These are phyloP conservation scores for Melanostigma gelatinosum DNA, from an alignment of 2,113 vertebrate genomes.

Conservation along the genomic window DNA sequence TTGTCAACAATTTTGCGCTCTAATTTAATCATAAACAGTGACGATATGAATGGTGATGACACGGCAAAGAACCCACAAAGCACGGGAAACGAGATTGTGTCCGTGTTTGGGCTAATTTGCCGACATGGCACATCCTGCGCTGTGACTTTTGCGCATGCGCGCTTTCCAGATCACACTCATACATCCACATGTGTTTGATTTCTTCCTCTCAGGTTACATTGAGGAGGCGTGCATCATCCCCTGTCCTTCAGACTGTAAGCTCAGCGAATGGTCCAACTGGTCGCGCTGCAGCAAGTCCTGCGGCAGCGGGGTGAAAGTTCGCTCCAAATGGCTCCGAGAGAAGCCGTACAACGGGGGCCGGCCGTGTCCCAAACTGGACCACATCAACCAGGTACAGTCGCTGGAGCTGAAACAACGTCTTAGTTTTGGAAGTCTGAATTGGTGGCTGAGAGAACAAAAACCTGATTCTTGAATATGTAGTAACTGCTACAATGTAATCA, in stretches of 20 bases:
- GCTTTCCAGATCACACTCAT: neutral
- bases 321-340: constrained; percentile 97
- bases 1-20: no score
- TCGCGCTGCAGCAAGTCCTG: constrained; percentile 98
- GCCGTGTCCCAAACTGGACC: constrained; percentile 97
- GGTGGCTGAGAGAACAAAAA: constrained; percentile 18
- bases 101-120: no score
- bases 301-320: constrained; percentile 97
- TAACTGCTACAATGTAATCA: constrained; percentile 32
- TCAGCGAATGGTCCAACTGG: constrained; percentile 99
- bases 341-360: constrained; percentile 97
- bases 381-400: constrained; percentile 91
- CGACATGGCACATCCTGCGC: neutral
- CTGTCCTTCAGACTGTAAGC: constrained; percentile 97
- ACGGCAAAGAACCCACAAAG: no score
- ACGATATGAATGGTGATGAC: no score
- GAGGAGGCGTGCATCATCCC: constrained; percentile 98
- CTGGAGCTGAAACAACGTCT: neutral
- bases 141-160: no score
- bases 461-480: constrained; percentile 32
- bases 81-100: no score
- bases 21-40: neutral
- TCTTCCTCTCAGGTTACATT: constrained; percentile 87
- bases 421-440: neutral
- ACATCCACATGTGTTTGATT: neutral